Evolutionary conservation across 2,888 invertebrate genomes (phyloP), one percentile per base, ranked within the genome.

Genomic region (Drosophila nr. perissopoda): DNA sequence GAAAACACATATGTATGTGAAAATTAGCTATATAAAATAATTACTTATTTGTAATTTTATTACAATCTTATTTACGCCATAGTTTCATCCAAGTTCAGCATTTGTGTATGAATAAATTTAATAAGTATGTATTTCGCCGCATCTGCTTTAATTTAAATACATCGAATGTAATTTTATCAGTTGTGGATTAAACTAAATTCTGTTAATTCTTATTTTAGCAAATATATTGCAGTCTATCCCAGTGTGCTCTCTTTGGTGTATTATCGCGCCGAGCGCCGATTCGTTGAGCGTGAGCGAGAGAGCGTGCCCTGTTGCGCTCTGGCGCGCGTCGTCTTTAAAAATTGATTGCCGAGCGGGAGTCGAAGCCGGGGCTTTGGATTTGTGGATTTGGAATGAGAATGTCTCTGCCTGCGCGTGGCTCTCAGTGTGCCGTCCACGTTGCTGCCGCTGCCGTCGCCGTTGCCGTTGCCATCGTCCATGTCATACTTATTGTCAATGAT

Each of bases 401-500:
- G 69, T 57, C 65, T 65, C 76, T 87, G 87, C 89, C 76, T 87
- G 87, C 84, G 89, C 87, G 89, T 82, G 89, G 74, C 89, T 89
- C 85, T 89, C 89, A 83, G 84, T 67, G 63, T 56, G 80, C 71
- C 67, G 57, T 63, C 48, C 51, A 27, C n/a, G 64, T 25, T 27
- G 54, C 31, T 40, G 61, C 42, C 49, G 66, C 11, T 38, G 62
- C 68, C 58, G 29, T 36, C 48, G 42, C 65, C 82, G 63, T 51
- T 56, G 60, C 69, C 56, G 71, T 56, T 69, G 73, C 73, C 78
- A 51, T 70, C 75, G 74, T 61, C 87, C 85, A 79, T 91, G 91
- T 92, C 92, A 91, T 90, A 91, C 92, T 91, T 91, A 91, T 91
- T 91, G 91, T 90, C 92, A 91, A 91, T 92, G 92, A 91, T 91